Evolutionary conservation across 2,888 invertebrate species (phyloP).

Genomic region (Chalcis sispes): DNA sequence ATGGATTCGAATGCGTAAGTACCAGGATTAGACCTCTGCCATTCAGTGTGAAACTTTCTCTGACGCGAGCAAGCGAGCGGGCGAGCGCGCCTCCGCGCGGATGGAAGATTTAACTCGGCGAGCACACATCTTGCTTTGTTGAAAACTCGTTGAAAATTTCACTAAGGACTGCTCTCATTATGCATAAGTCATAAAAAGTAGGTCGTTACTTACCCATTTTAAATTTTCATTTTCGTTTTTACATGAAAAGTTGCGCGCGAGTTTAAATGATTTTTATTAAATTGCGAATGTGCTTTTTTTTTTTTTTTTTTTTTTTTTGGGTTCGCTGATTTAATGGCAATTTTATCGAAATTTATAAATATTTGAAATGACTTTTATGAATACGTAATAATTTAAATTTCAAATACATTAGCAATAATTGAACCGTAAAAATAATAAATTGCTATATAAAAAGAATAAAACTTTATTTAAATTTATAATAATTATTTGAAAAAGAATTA

Average conservation of each 20-base stretch:
- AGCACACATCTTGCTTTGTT: constrained; percentile 29
- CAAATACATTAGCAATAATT: no score
- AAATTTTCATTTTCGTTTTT: no score
- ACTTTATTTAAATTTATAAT: constrained; percentile 1
- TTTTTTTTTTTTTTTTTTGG: no score
- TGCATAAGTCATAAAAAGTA: constrained; percentile 33
- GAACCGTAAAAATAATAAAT: background rate
- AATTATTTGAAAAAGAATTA: constrained; percentile 8
- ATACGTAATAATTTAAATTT: no score
- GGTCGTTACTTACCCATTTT: constrained; percentile 8
- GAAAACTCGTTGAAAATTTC: constrained; percentile 41
- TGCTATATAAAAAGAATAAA: background rate
- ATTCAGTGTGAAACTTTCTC: background rate
- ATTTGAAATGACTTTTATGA: no score
- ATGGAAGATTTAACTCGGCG: constrained; percentile 7
- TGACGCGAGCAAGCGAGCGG: background rate
- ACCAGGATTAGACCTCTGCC: constrained; percentile 10
- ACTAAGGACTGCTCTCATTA: constrained; percentile 12
- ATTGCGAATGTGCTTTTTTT: no score
- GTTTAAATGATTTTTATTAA: no score
- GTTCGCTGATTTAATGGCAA: no score
- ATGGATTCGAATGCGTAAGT: constrained; percentile 84
- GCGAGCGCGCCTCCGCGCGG: background rate
- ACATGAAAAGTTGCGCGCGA: no score
- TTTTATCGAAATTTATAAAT: no score